A percentile compares a stretch with the other conserved stretches of the same genome.
These are phyloP conservation scores for Heliconius hortense DNA, from an alignment of 2,888 invertebrate species.

Conservation along the genomic window DNA sequence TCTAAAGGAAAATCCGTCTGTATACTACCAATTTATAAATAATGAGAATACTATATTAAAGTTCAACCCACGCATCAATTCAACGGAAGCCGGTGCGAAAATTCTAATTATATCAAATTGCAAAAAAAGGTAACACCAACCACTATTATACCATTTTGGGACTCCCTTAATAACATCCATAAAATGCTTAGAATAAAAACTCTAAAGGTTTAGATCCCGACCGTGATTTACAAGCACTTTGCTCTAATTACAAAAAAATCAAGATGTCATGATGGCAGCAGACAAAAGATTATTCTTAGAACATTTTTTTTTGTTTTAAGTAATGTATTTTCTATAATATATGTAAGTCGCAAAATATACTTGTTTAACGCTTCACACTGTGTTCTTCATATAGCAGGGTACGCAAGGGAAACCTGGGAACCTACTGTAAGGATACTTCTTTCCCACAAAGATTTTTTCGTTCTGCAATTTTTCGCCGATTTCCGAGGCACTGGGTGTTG, in stretches of 20 bases:
- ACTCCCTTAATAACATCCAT: constrained; percentile 35
- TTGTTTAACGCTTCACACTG: too few relatives aligned
- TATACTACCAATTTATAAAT: not conserved
- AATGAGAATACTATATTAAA: constrained; percentile 8
- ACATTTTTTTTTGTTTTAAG: not conserved
- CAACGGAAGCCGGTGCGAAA: constrained; percentile 38
- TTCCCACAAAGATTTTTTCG: too few relatives aligned
- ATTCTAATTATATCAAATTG: constrained; percentile 29
- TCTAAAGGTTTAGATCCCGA: constrained; percentile 50
- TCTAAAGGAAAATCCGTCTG: not conserved
- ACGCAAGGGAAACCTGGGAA: too few relatives aligned
- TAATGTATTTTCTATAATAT: not conserved
- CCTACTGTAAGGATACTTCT: too few relatives aligned
- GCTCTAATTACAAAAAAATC: constrained; percentile 66
- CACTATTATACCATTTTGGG: constrained; percentile 36
- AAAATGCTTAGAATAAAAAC: constrained; percentile 42
- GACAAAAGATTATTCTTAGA: not conserved
- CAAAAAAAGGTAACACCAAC: constrained; percentile 34
- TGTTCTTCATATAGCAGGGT: too few relatives aligned
- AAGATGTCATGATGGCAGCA: not conserved
- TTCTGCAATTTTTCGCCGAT: too few relatives aligned
- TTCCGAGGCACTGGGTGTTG: too few relatives aligned
- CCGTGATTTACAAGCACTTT: constrained; percentile 56
- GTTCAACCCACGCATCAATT: constrained; percentile 7
- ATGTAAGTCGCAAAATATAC: too few relatives aligned